Conservation (phyloP, 2,797 vertebrate species). For the Anguilla pacifica region DNA sequence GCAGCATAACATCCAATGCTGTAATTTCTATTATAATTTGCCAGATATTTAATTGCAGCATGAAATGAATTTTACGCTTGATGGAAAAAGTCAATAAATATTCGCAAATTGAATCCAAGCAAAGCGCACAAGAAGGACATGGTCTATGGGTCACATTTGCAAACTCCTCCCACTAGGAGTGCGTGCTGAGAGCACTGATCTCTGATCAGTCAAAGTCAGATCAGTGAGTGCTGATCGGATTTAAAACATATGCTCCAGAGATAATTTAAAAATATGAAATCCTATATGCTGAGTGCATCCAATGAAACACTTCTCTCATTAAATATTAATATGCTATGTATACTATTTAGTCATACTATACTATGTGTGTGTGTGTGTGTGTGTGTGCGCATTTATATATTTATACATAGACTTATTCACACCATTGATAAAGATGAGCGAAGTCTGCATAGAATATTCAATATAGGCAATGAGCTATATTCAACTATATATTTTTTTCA, state of each 20-base stretch:
- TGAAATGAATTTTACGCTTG: not conserved
- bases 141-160: not conserved
- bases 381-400: too few species aligned
- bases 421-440: too few species aligned
- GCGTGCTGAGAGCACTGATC: not conserved
- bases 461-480: too few species aligned
- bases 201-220: not conserved
- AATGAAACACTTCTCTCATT: not conserved
- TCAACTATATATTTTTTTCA: not conserved
- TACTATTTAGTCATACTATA: not conserved
- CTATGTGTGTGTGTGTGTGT: too few species aligned
- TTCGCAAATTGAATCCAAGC: not conserved
- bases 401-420: too few species aligned
- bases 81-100: constrained; percentile 1
- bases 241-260: not conserved
- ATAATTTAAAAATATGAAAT: not conserved
- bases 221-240: not conserved
- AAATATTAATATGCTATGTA: not conserved
- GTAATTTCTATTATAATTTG: not conserved
- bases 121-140: not conserved
- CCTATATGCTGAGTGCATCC: not conserved
- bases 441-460: too few species aligned
- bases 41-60: not conserved
- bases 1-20: not conserved
- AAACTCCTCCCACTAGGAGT: not conserved